Percentiles rank a stretch among this genome's conserved stretches.
Conservation (phyloP, 2,113 vertebrate species). For the Rattus rattus region DNA sequence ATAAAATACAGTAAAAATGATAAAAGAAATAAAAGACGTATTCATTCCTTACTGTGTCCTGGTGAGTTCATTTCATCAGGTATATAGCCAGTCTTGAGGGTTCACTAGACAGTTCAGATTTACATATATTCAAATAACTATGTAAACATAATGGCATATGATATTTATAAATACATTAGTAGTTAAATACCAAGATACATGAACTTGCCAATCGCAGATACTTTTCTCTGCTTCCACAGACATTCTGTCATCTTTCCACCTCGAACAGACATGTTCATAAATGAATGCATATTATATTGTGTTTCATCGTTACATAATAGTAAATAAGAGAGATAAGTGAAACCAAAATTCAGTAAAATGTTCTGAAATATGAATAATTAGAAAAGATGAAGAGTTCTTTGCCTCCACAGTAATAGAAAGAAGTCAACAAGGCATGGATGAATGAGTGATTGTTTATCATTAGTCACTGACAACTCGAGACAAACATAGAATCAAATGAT, state of each 20-base stretch:
- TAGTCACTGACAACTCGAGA: background rate
- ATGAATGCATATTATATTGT: background rate
- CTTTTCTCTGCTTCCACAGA: background rate
- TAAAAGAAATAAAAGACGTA: background rate
- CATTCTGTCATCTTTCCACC: background rate
- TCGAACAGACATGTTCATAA: background rate
- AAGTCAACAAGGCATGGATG: background rate
- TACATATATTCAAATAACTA: background rate
- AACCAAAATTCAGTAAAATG: background rate
- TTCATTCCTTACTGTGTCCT: background rate
- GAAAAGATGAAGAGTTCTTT: background rate
- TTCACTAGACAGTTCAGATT: background rate
- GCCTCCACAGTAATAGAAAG: background rate
- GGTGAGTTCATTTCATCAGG: background rate
- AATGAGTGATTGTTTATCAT: background rate
- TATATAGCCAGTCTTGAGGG: background rate
- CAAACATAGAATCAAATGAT: background rate
- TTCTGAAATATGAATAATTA: background rate
- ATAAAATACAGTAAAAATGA: background rate
- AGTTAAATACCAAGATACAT: background rate
- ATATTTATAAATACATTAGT: background rate
- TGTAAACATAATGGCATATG: background rate
- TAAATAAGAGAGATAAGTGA: slow-evolving; percentile 16
- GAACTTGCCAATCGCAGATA: background rate
- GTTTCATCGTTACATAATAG: background rate